phyloP scores from a whole-genome alignment of 2,888 invertebrate species.

The Alloscopus bannaensis region DNA sequence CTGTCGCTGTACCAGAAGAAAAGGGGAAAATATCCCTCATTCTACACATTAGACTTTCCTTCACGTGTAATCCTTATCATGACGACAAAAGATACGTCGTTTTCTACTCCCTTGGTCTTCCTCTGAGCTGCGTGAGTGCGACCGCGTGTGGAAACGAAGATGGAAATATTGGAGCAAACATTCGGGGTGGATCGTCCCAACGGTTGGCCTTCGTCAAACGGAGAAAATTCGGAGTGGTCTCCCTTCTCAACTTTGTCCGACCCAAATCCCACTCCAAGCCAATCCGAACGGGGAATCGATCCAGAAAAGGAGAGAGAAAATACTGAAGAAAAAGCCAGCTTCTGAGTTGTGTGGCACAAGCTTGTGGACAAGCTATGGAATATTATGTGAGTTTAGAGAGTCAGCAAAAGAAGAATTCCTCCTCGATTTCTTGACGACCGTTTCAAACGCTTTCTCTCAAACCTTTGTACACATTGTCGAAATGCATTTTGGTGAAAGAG shows the following conservation, averaged over 20 bases:
- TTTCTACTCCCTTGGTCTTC: too few relatives aligned
- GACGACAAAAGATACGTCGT: neutral
- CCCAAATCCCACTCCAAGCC: constrained; percentile 36
- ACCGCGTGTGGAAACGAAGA: constrained; percentile 6
- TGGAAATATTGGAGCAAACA: constrained; percentile 36
- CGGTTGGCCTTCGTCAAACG: constrained; percentile 33
- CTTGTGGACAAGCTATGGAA: neutral
- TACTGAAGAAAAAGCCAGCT: neutral
- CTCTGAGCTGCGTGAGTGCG: neutral
- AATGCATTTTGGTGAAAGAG: neutral
- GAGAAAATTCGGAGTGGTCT: constrained; percentile 47
- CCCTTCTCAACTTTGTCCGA: constrained; percentile 17
- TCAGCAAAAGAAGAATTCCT: neutral
- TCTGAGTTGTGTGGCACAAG: neutral
- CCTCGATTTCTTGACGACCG: neutral
- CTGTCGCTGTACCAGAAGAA: neutral
- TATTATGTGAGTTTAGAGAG: neutral
- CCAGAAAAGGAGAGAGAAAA: constrained; percentile 26
- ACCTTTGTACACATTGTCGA: too few relatives aligned
- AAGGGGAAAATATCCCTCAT: neutral
- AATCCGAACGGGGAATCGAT: constrained; percentile 54
- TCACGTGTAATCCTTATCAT: constrained; percentile 4
- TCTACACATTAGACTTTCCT: constrained; percentile 1
- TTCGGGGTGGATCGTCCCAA: constrained; percentile 39
- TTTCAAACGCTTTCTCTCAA: too few relatives aligned